phyloP scores from a whole-genome alignment of 2,888 invertebrate genomes.

The Polydrusus cervinus region DNA sequence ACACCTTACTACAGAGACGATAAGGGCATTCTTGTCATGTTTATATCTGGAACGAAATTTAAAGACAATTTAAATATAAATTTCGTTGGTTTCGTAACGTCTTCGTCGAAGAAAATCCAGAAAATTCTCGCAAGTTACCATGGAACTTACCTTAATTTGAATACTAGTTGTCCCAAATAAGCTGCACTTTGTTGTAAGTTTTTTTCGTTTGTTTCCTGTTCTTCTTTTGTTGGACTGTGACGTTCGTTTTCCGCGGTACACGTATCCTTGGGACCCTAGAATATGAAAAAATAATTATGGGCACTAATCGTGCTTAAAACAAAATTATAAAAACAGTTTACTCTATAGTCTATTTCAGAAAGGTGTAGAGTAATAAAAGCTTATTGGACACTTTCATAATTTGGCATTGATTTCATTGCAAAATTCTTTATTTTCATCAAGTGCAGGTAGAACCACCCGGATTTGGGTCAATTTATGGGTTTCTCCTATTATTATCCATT shows the following conservation, averaged over 20 bases:
- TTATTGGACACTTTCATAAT: no score
- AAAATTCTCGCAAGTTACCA: no score
- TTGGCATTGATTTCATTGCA: no score
- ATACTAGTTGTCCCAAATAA: slow-evolving; percentile 90
- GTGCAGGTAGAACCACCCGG: no score
- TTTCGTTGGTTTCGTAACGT: no score
- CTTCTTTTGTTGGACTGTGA: slow-evolving; percentile 72
- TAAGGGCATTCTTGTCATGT: slow-evolving; percentile 90
- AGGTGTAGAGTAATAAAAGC: no score
- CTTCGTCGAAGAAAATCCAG: no score
- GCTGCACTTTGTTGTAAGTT: slow-evolving; percentile 76
- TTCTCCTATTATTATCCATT: no score
- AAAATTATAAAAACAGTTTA: background rate
- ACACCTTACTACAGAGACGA: slow-evolving; percentile 94
- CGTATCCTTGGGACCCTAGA: slow-evolving; percentile 68
- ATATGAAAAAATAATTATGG: background rate
- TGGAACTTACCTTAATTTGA: slow-evolving; percentile 86
- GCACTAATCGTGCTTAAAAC: background rate
- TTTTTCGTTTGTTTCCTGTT: slow-evolving; percentile 76
- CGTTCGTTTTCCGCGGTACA: slow-evolving; percentile 72
- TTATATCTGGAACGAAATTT: slow-evolving; percentile 80
- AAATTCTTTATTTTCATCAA: no score
- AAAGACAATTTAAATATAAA: no score
- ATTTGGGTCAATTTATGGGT: no score
- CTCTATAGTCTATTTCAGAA: no score